Evolutionary conservation across 2,113 vertebrate species (phyloP).

Genomic region (Sminthopsis crassicaudata): DNA sequence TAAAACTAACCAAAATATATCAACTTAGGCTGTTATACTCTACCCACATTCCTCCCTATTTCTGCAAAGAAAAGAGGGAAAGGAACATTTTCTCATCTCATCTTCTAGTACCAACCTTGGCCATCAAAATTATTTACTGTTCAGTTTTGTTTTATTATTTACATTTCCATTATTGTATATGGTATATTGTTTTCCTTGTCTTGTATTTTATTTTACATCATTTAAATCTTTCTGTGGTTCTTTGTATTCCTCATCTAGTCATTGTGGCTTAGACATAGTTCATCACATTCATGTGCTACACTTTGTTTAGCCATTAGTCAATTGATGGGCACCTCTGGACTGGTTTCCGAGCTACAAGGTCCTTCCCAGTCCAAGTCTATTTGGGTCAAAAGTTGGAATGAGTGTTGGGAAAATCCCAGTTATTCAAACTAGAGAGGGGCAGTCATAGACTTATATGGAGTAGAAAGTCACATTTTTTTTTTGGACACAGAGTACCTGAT

Average conservation of each 20-base stretch:
- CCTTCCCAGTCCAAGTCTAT: background rate
- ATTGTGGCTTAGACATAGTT: background rate
- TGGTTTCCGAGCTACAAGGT: background rate
- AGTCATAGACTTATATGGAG: background rate
- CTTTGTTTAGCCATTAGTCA: background rate
- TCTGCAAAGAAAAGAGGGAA: slow-evolving; percentile 19
- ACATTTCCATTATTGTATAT: background rate
- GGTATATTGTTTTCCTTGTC: background rate
- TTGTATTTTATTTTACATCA: background rate
- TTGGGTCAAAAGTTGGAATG: background rate
- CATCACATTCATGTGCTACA: background rate
- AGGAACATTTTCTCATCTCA: background rate
- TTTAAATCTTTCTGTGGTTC: background rate
- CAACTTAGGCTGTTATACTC: background rate
- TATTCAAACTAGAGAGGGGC: background rate
- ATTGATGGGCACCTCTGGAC: background rate
- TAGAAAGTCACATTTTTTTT: background rate
- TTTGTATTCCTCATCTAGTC: background rate
- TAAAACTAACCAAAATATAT: background rate
- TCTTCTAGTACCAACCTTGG: background rate
- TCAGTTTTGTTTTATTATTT: background rate
- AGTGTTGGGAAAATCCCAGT: background rate
- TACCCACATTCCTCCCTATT: background rate
- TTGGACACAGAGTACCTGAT: background rate
- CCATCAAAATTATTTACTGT: slow-evolving; percentile 6